Evolutionary conservation across 2,113 vertebrate species (phyloP).

Genomic region (Cnemophilus loriae): DNA sequence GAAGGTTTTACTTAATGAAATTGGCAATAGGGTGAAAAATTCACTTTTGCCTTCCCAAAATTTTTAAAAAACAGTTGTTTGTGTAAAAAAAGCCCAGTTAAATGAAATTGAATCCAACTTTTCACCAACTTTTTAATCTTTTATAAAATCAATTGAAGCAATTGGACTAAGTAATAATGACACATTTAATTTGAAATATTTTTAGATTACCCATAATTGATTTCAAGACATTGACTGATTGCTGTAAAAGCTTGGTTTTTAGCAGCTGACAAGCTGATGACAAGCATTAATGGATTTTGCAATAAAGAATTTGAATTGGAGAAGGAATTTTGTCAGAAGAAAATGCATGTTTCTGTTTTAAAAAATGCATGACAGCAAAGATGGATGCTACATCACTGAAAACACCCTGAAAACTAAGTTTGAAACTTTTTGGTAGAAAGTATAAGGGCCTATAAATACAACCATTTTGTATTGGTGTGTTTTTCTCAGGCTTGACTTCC

Average conservation of each 20-base stretch:
- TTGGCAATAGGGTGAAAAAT: neutral
- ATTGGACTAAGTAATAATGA: constrained; percentile 5
- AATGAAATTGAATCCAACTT: neutral
- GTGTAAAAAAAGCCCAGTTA: neutral
- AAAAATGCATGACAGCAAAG: neutral
- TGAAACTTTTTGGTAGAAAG: neutral
- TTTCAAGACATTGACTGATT: constrained; percentile 45
- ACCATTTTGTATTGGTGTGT: neutral
- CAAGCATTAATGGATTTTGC: constrained; percentile 50
- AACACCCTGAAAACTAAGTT: neutral
- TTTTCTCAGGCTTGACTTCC: neutral
- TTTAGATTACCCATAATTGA: constrained; percentile 30
- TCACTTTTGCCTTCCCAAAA: neutral
- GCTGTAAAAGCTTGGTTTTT: constrained; percentile 26
- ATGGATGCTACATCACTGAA: neutral
- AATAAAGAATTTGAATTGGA: neutral
- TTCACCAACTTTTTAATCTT: neutral
- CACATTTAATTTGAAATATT: constrained; percentile 37
- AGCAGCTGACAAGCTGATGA: constrained; percentile 50
- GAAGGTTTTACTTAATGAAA: neutral
- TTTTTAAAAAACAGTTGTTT: neutral
- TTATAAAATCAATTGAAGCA: neutral
- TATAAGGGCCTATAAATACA: neutral
- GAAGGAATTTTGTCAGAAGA: neutral
- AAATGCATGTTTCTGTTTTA: neutral